phyloP scores from a whole-genome alignment of 1,140 invertebrate species.

The Solen grandis region DNA sequence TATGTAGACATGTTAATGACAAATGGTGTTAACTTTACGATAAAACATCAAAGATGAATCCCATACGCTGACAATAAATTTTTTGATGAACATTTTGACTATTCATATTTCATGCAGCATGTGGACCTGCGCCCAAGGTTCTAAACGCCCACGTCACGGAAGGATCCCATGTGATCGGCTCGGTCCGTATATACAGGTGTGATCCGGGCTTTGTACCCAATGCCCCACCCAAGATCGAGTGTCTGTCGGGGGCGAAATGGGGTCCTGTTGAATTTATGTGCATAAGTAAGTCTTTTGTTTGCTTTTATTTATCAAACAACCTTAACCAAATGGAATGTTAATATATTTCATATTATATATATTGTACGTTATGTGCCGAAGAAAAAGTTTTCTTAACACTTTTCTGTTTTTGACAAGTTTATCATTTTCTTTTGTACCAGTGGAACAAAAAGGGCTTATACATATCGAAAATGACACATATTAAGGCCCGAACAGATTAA shows the following conservation, averaged over 20 bases:
- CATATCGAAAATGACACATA: too few relatives aligned
- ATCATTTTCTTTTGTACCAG: too few relatives aligned
- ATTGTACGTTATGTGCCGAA: too few relatives aligned
- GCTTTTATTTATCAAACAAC: too few relatives aligned
- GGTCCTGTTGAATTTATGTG: constrained; percentile 15
- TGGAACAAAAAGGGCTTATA: too few relatives aligned
- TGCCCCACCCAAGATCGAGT: constrained; percentile 4
- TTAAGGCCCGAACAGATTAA: too few relatives aligned
- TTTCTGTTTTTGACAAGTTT: too few relatives aligned
- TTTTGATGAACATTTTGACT: background rate
- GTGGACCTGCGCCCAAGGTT: constrained; percentile 21
- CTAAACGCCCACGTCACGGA: constrained; percentile 13
- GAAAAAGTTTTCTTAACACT: too few relatives aligned
- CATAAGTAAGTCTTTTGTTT: constrained; percentile 24
- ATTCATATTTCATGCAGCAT: constrained; percentile 18
- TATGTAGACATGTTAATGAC: too few relatives aligned
- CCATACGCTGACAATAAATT: background rate
- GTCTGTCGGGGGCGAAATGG: constrained; percentile 24
- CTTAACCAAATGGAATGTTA: too few relatives aligned
- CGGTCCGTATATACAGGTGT: constrained; percentile 25
- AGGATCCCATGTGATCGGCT: background rate
- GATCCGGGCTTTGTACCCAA: constrained; percentile 22
- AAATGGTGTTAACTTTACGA: too few relatives aligned
- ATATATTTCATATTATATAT: too few relatives aligned
- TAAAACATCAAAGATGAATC: background rate